phyloP scores from a whole-genome alignment of 2,888 invertebrate species.

The Ornithoptera alexandrae region DNA sequence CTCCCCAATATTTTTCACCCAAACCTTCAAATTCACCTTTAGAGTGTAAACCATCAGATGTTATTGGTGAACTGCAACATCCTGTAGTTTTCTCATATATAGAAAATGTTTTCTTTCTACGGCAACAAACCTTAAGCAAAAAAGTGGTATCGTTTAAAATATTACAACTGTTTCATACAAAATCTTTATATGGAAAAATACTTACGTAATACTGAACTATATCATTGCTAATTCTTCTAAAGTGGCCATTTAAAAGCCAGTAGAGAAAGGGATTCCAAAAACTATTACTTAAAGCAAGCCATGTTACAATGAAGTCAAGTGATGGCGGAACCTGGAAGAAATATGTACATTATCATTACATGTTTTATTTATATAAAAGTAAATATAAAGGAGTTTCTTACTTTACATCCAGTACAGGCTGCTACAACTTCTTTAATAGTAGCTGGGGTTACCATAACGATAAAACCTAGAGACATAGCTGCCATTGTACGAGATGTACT shows the following conservation, averaged over 20 bases:
- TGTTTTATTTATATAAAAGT: not conserved
- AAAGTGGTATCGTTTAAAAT: slow-evolving; percentile 18
- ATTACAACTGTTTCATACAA: not conserved
- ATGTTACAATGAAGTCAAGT: slow-evolving; percentile 91
- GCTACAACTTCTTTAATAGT: slow-evolving; percentile 95
- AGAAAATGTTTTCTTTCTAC: slow-evolving; percentile 62
- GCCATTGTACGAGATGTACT: slow-evolving; percentile 93
- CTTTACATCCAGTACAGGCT: slow-evolving; percentile 92
- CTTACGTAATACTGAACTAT: slow-evolving; percentile 87
- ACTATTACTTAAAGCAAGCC: slow-evolving; percentile 92
- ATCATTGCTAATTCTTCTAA: slow-evolving; percentile 88
- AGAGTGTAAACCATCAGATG: slow-evolving; percentile 72
- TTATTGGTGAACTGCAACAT: slow-evolving; percentile 71
- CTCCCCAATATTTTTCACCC: slow-evolving; percentile 87
- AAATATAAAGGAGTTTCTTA: slow-evolving; percentile 41
- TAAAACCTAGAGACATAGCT: slow-evolving; percentile 94
- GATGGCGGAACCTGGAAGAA: slow-evolving; percentile 85
- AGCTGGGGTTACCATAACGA: slow-evolving; percentile 94
- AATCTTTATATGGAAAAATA: slow-evolving; percentile 30
- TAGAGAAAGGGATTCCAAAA: slow-evolving; percentile 95
- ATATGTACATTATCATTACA: not conserved
- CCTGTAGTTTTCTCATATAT: slow-evolving; percentile 70
- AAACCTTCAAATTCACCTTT: slow-evolving; percentile 83
- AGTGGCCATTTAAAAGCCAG: slow-evolving; percentile 92
- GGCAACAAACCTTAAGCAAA: slow-evolving; percentile 65